Percentiles rank a stretch among this genome's conserved stretches.
Evolutionary conservation across 2,888 invertebrate genomes (phyloP).

Genomic region (Coleophora flavipennella): DNA sequence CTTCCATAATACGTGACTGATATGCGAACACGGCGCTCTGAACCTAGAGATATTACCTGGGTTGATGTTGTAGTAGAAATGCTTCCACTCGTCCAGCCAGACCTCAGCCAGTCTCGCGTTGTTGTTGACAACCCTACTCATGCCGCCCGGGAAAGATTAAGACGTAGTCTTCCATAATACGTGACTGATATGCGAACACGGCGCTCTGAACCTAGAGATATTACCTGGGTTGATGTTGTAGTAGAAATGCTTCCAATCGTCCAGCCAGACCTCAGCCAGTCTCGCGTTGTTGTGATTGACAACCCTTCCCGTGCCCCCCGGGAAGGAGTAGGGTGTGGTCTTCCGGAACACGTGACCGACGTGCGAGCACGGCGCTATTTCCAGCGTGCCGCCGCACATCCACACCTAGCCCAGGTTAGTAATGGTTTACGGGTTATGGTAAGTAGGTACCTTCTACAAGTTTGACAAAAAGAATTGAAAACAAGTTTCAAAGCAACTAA

Average conservation of each 20-base stretch:
- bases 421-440: conserved; percentile 1
- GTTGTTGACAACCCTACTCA: conserved; percentile 97
- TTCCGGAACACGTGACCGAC: conserved; percentile 98
- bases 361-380: conserved; percentile 95
- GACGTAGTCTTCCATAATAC: conserved; percentile 98
- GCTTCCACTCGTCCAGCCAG: conserved; percentile 99
- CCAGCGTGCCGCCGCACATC: conserved; percentile 97
- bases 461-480: neutral
- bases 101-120: conserved; percentile 98
- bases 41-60: conserved; percentile 78
- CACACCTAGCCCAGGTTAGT: conserved; percentile 80
- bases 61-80: conserved; percentile 99
- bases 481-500: neutral
- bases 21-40: conserved; percentile 84
- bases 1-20: no score
- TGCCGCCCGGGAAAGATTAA: conserved; percentile 98
- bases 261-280: conserved; percentile 99
- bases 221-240: conserved; percentile 98
- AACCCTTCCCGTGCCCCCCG: conserved; percentile 96
- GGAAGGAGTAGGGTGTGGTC: conserved; percentile 98
- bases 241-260: conserved; percentile 99
- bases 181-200: conserved; percentile 91
- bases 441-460: conserved; percentile 2
- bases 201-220: neutral
- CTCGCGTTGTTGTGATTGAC: conserved; percentile 99